A percentile compares a stretch with the other conserved stretches of the same genome.
These are phyloP conservation scores for Rhynchonema sp. DNA, from an alignment of 2,888 invertebrate species.

Conservation along the genomic window DNA sequence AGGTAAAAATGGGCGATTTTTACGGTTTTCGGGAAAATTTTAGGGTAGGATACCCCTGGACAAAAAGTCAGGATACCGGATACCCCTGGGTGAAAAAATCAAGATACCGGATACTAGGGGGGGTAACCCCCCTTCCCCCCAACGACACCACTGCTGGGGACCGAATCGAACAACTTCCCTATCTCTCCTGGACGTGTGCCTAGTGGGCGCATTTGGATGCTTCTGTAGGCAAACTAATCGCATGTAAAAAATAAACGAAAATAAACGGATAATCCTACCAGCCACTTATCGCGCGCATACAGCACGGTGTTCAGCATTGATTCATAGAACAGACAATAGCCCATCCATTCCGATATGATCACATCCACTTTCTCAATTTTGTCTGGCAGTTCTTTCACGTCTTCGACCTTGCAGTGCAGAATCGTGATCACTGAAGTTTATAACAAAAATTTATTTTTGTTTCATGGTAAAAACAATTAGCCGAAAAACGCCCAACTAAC, in stretches of 20 bases:
- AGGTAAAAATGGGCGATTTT: too few species aligned
- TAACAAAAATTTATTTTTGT: too few species aligned
- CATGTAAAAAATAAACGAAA: not conserved
- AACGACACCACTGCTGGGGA: too few species aligned
- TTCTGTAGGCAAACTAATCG: not conserved
- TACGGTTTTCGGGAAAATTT: too few species aligned
- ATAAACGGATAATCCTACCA: conserved; percentile 31
- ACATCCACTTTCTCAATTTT: conserved; percentile 73
- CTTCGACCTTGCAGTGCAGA: conserved; percentile 54
- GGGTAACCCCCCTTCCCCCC: too few species aligned
- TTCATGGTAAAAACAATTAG: conserved; percentile 2
- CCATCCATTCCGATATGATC: conserved; percentile 61
- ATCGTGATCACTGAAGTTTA: conserved; percentile 29
- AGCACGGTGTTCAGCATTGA: conserved; percentile 99
- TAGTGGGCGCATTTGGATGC: too few species aligned
- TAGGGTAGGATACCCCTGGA: too few species aligned
- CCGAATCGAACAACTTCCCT: too few species aligned
- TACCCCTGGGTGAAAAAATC: too few species aligned
- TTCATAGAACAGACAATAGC: conserved; percentile 82
- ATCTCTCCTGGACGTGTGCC: too few species aligned
- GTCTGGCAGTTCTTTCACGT: conserved; percentile 62
- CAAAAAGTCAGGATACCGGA: too few species aligned
- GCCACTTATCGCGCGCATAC: conserved; percentile 91
- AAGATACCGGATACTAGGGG: too few species aligned
- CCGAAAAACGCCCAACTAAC: conserved; percentile 20